Evolutionary conservation across 23 tunicate species (phyloP), one percentile per base, ranked within the genome.

Genomic region (Styela plicata): DNA sequence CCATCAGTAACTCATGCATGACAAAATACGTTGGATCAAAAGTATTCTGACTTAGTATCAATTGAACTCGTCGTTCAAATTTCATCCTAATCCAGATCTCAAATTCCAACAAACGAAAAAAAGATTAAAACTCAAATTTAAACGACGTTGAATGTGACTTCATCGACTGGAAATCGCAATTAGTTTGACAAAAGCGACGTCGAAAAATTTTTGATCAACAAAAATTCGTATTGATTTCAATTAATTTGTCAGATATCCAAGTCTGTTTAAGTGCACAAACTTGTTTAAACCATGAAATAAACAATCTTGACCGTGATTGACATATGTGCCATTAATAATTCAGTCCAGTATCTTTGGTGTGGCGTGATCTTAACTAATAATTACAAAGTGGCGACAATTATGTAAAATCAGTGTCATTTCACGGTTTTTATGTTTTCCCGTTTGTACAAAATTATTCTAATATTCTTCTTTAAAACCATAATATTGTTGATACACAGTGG

Each of bases 231-330:
- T 67, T 67, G 71, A 67, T 67, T 67, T 67, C 71, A 29, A 25
- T 67, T 67, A 67, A 67, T 67, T 67, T 67, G 71, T 25, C 71
- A 67, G 71, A 67, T 67, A 25, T 25, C 31, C 71, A 29, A 27
- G 23, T 67, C 71, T 29, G 31, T 29, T 67, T 67, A 67, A 67
- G 71, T 67, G 71, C 71, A 67, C 31, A 25, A 25, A 67, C 71
- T 67, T 67, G 71, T 67, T 18, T 19, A 67, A 18, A 67, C 31
- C 31, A 67, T 67, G n/a, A 29, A 67, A 67, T 67, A 67, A 67
- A 67, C 71, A 67, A 67, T 25, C 30, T 67, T 29, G 71, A 67
- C 71, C 30, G 71, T 67, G 71, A 67, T 67, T 67, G 71, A 67
- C 31, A 67, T 24, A 22, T 67, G 71, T 67, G 31, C 31, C 71